These are phyloP conservation scores for Ondatra zibethicus DNA, from an alignment of 2,113 vertebrate genomes.

Conservation along the genomic window DNA sequence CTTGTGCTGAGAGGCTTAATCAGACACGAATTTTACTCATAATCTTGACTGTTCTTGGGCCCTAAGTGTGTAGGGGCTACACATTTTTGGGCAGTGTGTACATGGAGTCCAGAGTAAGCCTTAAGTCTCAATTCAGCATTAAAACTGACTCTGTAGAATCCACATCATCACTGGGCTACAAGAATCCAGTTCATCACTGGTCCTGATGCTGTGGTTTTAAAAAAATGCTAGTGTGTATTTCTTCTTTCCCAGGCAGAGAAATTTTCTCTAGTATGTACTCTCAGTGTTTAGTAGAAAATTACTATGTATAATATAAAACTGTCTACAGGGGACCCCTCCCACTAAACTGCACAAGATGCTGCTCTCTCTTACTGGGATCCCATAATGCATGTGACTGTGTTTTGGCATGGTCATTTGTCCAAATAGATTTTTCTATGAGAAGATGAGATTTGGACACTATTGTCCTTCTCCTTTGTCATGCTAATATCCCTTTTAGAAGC, in stretches of 20 bases:
- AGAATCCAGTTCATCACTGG: not conserved
- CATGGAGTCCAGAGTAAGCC: not conserved
- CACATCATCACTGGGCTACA: not conserved
- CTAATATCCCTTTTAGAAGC: not conserved
- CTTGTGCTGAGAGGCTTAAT: not conserved
- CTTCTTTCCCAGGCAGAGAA: not conserved
- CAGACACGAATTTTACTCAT: not conserved
- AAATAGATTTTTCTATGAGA: not conserved
- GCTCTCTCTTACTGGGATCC: not conserved
- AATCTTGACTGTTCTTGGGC: accelerated
- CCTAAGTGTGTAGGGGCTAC: accelerated
- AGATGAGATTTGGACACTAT: not conserved
- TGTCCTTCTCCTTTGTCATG: not conserved
- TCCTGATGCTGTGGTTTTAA: not conserved
- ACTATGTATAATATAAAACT: not conserved
- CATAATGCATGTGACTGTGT: not conserved
- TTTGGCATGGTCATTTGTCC: not conserved
- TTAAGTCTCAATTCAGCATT: not conserved
- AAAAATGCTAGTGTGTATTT: not conserved
- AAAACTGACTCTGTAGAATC: no score
- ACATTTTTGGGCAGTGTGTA: accelerated
- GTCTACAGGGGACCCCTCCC: not conserved
- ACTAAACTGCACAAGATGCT: not conserved
- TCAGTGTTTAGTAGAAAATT: accelerated
- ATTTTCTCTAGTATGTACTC: not conserved